Base-by-base conservation (phyloP, 1,140 invertebrate species). In the Gonioctena quinquepunctata region DNA sequence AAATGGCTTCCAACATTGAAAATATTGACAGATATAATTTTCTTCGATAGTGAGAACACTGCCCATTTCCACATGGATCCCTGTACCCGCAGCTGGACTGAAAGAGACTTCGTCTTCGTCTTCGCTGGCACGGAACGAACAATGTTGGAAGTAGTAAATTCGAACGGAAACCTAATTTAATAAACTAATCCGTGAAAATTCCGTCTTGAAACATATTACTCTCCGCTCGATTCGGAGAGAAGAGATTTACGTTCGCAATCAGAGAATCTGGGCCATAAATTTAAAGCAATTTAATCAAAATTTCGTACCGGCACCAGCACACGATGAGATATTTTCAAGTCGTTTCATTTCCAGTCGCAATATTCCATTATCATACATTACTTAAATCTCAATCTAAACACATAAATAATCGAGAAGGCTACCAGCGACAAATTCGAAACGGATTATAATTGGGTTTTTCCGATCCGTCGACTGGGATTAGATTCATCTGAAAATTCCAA, bases 211-310 rank as follows among this genome's bases (percentile, higher is more conserved):
- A 21, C 18, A 33, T 6, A 27, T 42, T 11, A 4, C 16, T 8
- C 62, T 60, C 48, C 64, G 27, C 65, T 67, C 69, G 59, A 71
- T 71, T 25, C 56, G 21, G 25, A 42, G 33, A 48, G 16, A 19
- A n/a, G 54, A 22, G 61, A 63, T 63, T 63, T 63, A 49, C 27
- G 61, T 63, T 49, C 61, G 61, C 61, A 63, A 63, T 63, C 61
- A 63, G 56, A 59, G 61, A 69, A 57, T 64, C 50, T 54, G 21
- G 54, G 33, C 64, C 56, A 70, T 70, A 70, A 70, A 70, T 70
- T 70, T 66, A 66, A 63, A 70, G 71, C 71, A 73, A 73, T 73
- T 73, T 73, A 73, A 73, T 73, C 71, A 73, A 73, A 70, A 73
- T 69, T 70, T 33, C 21, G 66, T 33, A 62, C 56, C 61, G 19